A percentile compares a stretch with the other conserved stretches of the same genome.
Evolutionary conservation across 2,888 invertebrate genomes (phyloP).

Genomic region (Lepidocyrtinus sp.): DNA sequence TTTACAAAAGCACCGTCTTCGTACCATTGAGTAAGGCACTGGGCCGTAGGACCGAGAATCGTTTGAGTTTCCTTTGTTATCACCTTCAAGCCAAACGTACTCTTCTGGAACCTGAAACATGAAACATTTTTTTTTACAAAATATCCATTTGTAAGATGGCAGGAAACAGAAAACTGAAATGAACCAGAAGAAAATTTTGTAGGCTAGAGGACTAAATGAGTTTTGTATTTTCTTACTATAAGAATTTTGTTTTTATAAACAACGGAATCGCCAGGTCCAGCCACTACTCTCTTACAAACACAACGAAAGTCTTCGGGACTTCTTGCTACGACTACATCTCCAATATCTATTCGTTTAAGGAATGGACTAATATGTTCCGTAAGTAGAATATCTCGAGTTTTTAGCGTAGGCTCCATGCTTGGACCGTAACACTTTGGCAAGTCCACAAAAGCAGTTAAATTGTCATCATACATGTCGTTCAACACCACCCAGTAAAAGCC

Average conservation of each 20-base stretch:
- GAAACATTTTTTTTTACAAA: conserved; percentile 80
- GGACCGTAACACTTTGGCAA: conserved; percentile 85
- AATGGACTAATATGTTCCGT: conserved; percentile 85
- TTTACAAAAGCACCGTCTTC: conserved; percentile 84
- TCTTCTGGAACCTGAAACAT: conserved; percentile 82
- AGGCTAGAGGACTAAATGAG: neutral
- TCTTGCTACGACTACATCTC: conserved; percentile 88
- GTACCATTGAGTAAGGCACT: conserved; percentile 88
- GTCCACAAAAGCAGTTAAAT: conserved; percentile 7
- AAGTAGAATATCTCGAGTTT: conserved; percentile 84
- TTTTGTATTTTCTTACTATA: no score
- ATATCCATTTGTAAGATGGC: neutral
- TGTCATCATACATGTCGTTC: no score
- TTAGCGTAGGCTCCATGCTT: conserved; percentile 94
- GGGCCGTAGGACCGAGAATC: conserved; percentile 90
- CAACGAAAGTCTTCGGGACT: conserved; percentile 81
- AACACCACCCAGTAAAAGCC: no score
- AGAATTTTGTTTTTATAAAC: conserved; percentile 52
- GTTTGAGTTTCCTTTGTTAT: conserved; percentile 84
- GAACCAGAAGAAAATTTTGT: neutral
- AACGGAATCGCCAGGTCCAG: conserved; percentile 82
- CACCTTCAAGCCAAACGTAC: conserved; percentile 94
- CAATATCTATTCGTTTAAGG: conserved; percentile 78
- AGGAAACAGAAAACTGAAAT: neutral
- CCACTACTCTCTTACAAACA: conserved; percentile 86